A percentile compares a stretch with the other conserved stretches of the same genome.
Evolutionary conservation across 92 coral and sea anemone genomes (phyloP).

Genomic region (Palythoa grandiflora): DNA sequence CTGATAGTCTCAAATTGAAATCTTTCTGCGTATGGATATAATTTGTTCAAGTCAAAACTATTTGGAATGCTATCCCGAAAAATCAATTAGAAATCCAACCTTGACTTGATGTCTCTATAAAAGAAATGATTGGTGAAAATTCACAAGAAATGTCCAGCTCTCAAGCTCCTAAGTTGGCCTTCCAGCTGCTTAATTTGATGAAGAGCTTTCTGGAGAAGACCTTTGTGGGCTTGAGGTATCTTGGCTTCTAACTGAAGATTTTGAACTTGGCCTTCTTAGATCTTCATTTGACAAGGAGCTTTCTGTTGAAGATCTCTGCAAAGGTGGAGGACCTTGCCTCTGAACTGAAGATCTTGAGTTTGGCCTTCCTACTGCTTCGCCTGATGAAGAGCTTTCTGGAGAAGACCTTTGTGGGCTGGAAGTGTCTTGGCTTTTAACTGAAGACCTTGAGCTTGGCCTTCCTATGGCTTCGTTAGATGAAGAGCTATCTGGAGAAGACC

Average conservation of each 20-base stretch:
- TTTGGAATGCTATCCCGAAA: too few species aligned
- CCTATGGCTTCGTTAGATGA: background rate
- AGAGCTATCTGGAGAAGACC: background rate
- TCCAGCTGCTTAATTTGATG: background rate
- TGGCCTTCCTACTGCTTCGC: conserved; percentile 6
- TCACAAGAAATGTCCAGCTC: background rate
- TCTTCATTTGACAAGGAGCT: background rate
- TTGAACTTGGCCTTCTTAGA: conserved; percentile 17
- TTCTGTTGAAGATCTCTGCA: background rate
- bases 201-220: background rate
- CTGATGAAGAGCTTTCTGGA: background rate
- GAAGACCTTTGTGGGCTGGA: background rate
- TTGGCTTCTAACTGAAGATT: conserved; percentile 17
- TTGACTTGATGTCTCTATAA: too few species aligned
- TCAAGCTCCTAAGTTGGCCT: background rate
- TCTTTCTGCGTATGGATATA: too few species aligned
- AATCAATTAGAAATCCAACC: too few species aligned
- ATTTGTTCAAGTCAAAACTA: too few species aligned
- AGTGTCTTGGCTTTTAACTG: background rate
- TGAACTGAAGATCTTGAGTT: conserved; percentile 20
- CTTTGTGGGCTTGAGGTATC: background rate
- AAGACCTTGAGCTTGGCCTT: conserved; percentile 30
- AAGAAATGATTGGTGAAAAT: too few species aligned
- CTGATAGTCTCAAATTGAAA: too few species aligned
- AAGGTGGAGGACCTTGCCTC: background rate